Conservation (phyloP, 35 echinoderm and acorn worm genomes). For the Acanthaster planci region DNA sequence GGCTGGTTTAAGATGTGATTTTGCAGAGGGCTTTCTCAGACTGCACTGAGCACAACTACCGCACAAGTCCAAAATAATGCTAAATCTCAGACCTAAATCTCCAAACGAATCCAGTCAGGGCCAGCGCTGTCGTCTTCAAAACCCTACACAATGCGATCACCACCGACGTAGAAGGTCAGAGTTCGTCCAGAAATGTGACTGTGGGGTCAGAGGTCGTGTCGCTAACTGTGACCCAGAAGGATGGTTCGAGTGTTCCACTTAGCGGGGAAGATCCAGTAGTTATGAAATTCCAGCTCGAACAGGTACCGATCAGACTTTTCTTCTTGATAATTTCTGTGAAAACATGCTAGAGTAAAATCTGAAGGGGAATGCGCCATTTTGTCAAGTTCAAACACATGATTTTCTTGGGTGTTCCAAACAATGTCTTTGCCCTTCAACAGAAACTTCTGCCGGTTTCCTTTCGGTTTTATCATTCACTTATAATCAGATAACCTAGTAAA, state of each 20-base stretch:
- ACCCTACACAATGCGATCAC: conserved; percentile 3
- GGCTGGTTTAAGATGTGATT: too few species aligned
- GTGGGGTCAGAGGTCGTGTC: conserved; percentile 58
- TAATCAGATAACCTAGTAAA: too few species aligned
- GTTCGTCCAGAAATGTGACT: neutral
- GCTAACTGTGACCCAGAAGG: neutral
- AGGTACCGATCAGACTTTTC: too few species aligned
- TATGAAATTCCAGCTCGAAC: neutral
- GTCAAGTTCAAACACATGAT: neutral
- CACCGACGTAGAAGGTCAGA: conserved; percentile 1
- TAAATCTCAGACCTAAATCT: too few species aligned
- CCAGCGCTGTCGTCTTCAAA: neutral
- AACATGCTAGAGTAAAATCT: neutral
- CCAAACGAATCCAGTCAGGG: neutral
- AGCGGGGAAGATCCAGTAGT: conserved; percentile 21
- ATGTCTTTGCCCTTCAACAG: neutral
- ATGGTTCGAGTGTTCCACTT: conserved; percentile 37
- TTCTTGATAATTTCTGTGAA: neutral
- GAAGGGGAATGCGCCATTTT: neutral
- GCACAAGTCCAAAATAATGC: too few species aligned
- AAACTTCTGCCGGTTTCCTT: too few species aligned
- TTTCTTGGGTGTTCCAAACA: neutral
- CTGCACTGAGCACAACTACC: too few species aligned
- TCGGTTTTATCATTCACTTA: too few species aligned
- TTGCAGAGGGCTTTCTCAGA: too few species aligned